Base-by-base conservation (phyloP, 2,888 invertebrate species). In the Eurytoma adleriae region DNA sequence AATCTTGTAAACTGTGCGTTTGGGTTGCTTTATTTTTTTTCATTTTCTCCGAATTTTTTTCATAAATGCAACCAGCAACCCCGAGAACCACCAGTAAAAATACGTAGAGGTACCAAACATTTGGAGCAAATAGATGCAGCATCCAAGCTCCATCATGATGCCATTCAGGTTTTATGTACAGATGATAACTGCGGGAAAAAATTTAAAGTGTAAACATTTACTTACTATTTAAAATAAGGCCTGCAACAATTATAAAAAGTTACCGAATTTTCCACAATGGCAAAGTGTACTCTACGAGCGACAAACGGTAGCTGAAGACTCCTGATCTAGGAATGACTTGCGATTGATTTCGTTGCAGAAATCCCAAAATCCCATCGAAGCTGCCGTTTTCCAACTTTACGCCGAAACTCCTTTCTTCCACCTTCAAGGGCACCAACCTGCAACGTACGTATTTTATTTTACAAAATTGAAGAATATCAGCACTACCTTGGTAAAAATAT, bases 231-330 rank as follows among this genome's bases (percentile, higher is more conserved):
- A 1, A 4, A 12, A 20, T 13, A 50, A 20, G 0, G 12, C 12
- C 7, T 68, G 1, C 5, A 27, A 0, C 2, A 14, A 64, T 40
- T 3, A n/a, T n/a, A 24, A 59, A 59, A 27, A 16, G 13, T 67
- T 74, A 85, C 85, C 83, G 81, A 30, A 78, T 79, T 27, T 70
- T 80, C 85, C 85, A 85, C 10, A 85, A 40, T 5, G 85, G 84
- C 3, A 82, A 57, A 7, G 84, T 85, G 79, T 81, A 85, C 12
- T 79, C 83, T 13, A 85, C 64, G 1, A 80, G 24, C 10, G 61
- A 62, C 7, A 81, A 66, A 1, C 82, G 81, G 2, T 54, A 56
- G 0, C 50, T 12, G 59, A 82, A 83, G 48, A 80, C 72, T 16
- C 78, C 80, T 13, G 78, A 71, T 59, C 84, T 79, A 0, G 84